Evolutionary conservation across 2,113 vertebrate genomes (phyloP).

Genomic region (Pomatostomus ruficeps): DNA sequence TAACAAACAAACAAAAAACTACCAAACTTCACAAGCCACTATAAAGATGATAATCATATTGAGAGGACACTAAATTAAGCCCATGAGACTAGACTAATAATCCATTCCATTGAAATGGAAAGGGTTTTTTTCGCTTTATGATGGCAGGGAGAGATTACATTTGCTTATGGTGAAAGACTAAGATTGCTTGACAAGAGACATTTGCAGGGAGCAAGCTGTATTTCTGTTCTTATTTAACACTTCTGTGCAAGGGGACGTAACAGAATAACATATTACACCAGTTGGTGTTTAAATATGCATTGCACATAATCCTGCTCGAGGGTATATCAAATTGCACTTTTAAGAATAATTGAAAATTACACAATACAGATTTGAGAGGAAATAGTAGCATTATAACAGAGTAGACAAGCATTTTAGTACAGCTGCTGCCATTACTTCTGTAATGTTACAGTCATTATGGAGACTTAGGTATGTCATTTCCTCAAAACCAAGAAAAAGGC

Average conservation of each 20-base stretch:
- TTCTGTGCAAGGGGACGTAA: neutral
- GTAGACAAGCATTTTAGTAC: neutral
- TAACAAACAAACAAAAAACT: neutral
- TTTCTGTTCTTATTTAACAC: neutral
- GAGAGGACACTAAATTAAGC: neutral
- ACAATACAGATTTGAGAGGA: neutral
- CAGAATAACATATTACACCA: neutral
- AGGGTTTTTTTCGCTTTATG: neutral
- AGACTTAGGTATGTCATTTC: neutral
- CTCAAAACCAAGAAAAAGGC: neutral
- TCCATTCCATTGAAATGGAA: too few species aligned
- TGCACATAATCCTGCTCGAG: neutral
- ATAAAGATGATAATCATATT: neutral
- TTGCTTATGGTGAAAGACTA: neutral
- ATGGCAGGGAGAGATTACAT: neutral
- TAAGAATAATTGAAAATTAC: constrained; percentile 4
- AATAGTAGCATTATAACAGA: neutral
- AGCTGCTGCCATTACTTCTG: neutral
- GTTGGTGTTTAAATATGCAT: neutral
- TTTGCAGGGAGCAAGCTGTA: neutral
- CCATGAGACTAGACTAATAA: neutral
- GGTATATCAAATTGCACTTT: neutral
- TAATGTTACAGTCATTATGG: neutral
- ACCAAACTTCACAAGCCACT: neutral
- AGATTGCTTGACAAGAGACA: neutral